Evolutionary conservation across 53 echinoderm and acorn worm species (phyloP).

Genomic region (Holothuria leucospilota): DNA sequence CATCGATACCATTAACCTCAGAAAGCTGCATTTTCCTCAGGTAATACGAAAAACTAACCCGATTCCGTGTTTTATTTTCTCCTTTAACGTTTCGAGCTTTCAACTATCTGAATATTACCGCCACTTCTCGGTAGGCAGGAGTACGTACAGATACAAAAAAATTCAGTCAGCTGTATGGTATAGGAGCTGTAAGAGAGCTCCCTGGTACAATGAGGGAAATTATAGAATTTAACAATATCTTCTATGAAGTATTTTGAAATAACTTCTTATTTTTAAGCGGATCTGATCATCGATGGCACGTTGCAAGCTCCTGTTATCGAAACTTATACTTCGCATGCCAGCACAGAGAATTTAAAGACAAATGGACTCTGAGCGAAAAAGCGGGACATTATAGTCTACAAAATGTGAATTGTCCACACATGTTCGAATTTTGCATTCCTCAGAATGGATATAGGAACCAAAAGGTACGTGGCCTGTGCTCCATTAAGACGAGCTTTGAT

Average conservation of each 20-base stretch:
- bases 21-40: conserved; percentile 74
- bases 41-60: conserved; percentile 42
- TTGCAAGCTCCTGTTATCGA: conserved; percentile 49
- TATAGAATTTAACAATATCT: too few species aligned
- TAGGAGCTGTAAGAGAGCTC: too few species aligned
- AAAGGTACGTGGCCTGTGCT: conserved; percentile 44
- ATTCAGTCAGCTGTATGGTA: too few species aligned
- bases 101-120: too few species aligned
- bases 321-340: conserved; percentile 64
- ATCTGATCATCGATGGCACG: conserved; percentile 64
- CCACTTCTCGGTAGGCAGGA: too few species aligned
- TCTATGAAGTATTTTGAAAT: background rate
- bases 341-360: conserved; percentile 46
- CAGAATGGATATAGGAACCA: conserved; percentile 70
- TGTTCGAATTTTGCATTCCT: conserved; percentile 58
- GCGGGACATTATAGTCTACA: conserved; percentile 38
- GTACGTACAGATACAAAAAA: too few species aligned
- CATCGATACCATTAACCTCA: conserved; percentile 47
- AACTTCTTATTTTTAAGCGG: conserved; percentile 36
- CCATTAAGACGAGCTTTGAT: too few species aligned
- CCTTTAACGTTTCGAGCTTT: too few species aligned
- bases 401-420: conserved; percentile 39
- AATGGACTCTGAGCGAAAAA: conserved; percentile 54
- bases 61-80: too few species aligned
- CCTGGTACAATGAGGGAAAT: background rate